Evolutionary conservation across 2,113 vertebrate species (phyloP).

Genomic region (Agapornis roseicollis): DNA sequence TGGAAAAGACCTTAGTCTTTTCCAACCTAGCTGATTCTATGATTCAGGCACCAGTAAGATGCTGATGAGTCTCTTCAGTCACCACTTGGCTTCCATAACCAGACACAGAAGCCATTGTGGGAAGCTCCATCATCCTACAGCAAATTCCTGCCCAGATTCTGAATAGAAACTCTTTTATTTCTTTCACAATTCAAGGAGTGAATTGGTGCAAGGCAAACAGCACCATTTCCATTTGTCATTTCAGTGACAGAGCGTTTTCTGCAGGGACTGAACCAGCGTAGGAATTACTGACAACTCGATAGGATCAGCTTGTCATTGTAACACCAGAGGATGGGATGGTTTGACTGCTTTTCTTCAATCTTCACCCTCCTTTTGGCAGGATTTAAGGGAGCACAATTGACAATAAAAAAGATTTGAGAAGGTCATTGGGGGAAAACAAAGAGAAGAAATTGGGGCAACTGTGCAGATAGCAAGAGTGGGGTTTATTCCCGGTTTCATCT

Average conservation of each 20-base stretch:
- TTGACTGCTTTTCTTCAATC: neutral
- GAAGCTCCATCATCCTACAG: neutral
- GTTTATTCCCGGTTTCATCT: slow-evolving; percentile 31
- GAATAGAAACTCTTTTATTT: neutral
- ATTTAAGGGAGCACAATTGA: neutral
- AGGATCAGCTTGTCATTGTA: neutral
- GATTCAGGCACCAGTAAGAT: neutral
- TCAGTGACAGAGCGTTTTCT: neutral
- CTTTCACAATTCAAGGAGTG: neutral
- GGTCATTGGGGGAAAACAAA: neutral
- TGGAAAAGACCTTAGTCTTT: neutral
- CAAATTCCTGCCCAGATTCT: neutral
- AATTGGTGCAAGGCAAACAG: neutral
- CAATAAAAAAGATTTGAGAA: neutral
- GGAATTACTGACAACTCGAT: neutral
- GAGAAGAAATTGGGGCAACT: neutral
- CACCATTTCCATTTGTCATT: fast-evolving
- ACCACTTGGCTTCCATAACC: neutral
- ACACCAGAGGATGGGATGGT: neutral
- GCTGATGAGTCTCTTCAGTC: neutral
- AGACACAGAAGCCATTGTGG: neutral
- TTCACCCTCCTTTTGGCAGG: neutral
- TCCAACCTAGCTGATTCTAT: neutral
- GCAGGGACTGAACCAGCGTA: neutral
- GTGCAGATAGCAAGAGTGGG: neutral